Evolutionary conservation across 2,888 invertebrate species (phyloP), one percentile per base, ranked within the genome.

Genomic region (Tetheella fluctuosa): DNA sequence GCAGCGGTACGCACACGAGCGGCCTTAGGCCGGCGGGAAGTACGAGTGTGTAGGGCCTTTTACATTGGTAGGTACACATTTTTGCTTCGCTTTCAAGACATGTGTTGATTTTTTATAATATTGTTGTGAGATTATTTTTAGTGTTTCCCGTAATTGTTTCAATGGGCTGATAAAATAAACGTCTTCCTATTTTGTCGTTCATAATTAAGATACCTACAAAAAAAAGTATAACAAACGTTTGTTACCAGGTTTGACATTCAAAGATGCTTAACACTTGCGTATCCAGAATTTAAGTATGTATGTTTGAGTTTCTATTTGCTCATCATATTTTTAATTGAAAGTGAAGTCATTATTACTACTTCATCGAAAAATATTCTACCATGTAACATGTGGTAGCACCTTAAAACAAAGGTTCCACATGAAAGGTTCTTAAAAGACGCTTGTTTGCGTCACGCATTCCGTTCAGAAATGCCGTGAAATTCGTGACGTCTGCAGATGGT

Each of bases 391-490:
- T 48, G 10, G 48, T 48, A 48, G 48, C 20, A 48, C 48, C 20
- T 20, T 48, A 20, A 48, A 48, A 20, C 48, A 48, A 48, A 10
- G 48, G 34, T 4, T 34, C 13, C 34, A 34, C 48, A 3, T 20
- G 20, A 15, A 39, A 39, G 13, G 15, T 15, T 39, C 5, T 10
- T 48, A 48, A 48, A n/a, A 2, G 17, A 48, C 48, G 48, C 48
- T 10, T 48, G 17, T 39, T 15, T 0, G 10, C 10, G 48, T 48
- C 48, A 48, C 48, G 48, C 48, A 12, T 48, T 48, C 20, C 39
- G 39, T 39, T 48, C 48, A 66, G 61, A 64, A 68, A 70, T 69
- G 69, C 69, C 71, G 70, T 67, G 70, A 74, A 73, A 62, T 64
- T 54, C 20, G 48, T 20, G 20, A 20, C 20, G 48, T 48, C 20